A percentile compares a stretch with the other conserved stretches of the same genome.
phyloP scores from a whole-genome alignment of 2,797 vertebrate genomes.

The Holocentrus rufus region DNA sequence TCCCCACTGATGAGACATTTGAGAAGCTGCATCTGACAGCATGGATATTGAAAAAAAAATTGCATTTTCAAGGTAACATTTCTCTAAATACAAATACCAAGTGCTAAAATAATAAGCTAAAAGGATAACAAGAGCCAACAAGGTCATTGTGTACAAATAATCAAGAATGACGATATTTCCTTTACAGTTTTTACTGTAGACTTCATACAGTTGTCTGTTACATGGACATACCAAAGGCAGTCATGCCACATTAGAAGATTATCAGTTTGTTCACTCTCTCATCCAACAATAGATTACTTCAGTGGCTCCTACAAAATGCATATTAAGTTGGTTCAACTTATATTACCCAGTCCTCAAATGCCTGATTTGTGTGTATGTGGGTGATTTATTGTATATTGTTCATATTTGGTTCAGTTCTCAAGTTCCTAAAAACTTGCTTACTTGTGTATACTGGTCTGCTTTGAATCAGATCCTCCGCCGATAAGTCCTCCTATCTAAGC shows the following conservation, averaged over 20 bases:
- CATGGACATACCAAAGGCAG: slow-evolving; percentile 47
- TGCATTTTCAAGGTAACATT: slow-evolving; percentile 58
- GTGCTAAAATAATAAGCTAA: slow-evolving; percentile 80
- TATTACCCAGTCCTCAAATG: slow-evolving; percentile 54
- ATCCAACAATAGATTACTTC: slow-evolving; percentile 39
- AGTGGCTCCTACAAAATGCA: slow-evolving; percentile 63
- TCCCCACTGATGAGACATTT: slow-evolving; percentile 36
- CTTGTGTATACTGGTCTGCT: slow-evolving; percentile 62
- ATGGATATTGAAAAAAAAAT: slow-evolving; percentile 22
- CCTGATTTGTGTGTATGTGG: slow-evolving; percentile 58
- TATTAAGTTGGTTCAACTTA: slow-evolving; percentile 53
- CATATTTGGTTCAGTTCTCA: slow-evolving; percentile 79
- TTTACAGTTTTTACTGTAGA: slow-evolving; percentile 70
- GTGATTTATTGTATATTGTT: slow-evolving; percentile 63
- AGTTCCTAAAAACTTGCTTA: slow-evolving; percentile 69
- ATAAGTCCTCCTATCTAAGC: slow-evolving; percentile 69
- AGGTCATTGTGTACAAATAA: slow-evolving; percentile 74
- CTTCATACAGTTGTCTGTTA: slow-evolving; percentile 51
- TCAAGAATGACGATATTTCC: slow-evolving; percentile 59
- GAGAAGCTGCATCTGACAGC: slow-evolving; percentile 61
- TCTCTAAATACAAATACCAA: slow-evolving; percentile 79
- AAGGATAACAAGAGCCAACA: slow-evolving; percentile 64
- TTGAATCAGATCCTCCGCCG: slow-evolving; percentile 50
- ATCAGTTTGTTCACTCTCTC: slow-evolving; percentile 53
- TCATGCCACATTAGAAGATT: slow-evolving; percentile 38